Conservation (phyloP, 2,797 vertebrate genomes). For the Manis pentadactyla region DNA sequence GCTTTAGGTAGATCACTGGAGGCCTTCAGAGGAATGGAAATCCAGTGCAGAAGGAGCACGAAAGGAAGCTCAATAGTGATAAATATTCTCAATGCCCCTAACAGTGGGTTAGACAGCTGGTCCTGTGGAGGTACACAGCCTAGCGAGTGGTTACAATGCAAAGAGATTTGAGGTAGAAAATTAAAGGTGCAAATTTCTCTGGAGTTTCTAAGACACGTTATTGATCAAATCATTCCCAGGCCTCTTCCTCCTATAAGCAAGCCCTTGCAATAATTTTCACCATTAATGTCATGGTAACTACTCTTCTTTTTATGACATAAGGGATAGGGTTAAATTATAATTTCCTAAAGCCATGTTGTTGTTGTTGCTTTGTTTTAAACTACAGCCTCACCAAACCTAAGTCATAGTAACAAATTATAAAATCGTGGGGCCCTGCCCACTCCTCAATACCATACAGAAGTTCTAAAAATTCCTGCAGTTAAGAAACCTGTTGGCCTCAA, state of each 20-base stretch:
- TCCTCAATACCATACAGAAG: neutral
- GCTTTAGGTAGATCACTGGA: neutral
- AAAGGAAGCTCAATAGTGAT: neutral
- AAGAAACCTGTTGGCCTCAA: constrained; percentile 6
- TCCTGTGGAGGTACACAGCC: neutral
- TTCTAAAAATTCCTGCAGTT: neutral
- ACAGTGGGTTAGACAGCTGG: neutral
- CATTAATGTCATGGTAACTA: neutral
- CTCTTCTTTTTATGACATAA: neutral
- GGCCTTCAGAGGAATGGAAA: neutral
- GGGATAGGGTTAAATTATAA: neutral
- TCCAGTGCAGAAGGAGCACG: neutral
- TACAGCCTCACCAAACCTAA: neutral
- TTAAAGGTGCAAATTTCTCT: neutral
- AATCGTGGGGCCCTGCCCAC: neutral
- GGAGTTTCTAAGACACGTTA: neutral
- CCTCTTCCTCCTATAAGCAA: neutral
- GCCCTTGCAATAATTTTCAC: neutral
- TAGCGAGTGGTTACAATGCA: neutral
- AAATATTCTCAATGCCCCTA: neutral
- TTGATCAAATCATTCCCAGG: neutral
- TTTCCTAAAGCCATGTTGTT: neutral
- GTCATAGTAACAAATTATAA: neutral
- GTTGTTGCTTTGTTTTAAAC: neutral
- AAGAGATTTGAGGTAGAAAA: neutral